Base-by-base conservation (phyloP, 2,797 vertebrate species). In the Crotalus adamanteus region DNA sequence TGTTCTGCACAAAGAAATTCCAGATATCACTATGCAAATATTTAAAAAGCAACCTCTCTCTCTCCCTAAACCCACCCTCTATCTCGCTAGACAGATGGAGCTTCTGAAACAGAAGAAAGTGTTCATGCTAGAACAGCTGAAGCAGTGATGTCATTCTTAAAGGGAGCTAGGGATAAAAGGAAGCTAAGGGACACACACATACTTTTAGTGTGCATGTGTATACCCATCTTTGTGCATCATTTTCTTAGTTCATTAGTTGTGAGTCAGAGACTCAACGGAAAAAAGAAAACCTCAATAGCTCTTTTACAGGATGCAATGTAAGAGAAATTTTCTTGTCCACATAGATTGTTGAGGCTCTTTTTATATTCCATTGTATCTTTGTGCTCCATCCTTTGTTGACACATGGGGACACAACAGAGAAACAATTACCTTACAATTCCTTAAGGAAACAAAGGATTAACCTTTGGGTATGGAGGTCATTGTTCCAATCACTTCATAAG, bases 11-110 rank as follows among this genome's bases (percentile, higher is more conserved):
- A 85, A 47, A 90, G 92, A 83, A 47, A 56, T 56, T 93, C 94
- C 94, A 61, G 92, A 9, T 91, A 51, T 94, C 92, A 91, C 69
- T 96, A 91, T 92, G 93, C 92, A 90, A 95, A 89, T 56, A 20
- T n/a, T 90, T 93, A 83, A 92, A 90, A 12, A 90, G 9, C 2
- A 14, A 57, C 37, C 20, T 57, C n/a, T 87, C n/a, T 31, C 86
- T 95, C 87, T 92, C 92, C 18, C 91, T 69, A 57, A 94, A 93
- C 9, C 86, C 88, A 94, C 78, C n/a, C 87, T 91, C 53, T 87
- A 31, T 95, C 91, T 92, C 6, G 28, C 94, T 94, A 94, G 92
- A 78, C 56, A 93, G 22, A 55, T 73, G 28, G 25, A 13, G 86
- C 90, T 95, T 95, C 94, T 92, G 87, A 25, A 92, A 92, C n/a